phyloP scores from a whole-genome alignment of 2,797 vertebrate species.

The Dallia pectoralis region DNA sequence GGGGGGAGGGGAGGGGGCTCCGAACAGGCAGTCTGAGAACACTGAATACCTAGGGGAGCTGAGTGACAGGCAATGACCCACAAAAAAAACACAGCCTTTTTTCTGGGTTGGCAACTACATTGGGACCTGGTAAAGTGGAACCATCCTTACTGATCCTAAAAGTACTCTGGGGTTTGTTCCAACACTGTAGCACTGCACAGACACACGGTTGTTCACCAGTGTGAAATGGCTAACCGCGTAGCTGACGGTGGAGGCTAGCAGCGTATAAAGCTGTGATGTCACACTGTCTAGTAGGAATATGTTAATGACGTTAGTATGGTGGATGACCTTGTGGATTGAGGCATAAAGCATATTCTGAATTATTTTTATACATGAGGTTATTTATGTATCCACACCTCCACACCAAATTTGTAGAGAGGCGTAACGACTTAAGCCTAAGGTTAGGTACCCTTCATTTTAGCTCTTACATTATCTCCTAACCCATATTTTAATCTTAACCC shows the following conservation, averaged over 20 bases:
- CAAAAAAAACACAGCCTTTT: neutral
- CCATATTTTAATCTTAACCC: neutral
- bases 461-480: neutral
- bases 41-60: neutral
- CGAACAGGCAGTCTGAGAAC: neutral
- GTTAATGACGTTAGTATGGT: neutral
- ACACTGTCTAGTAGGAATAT: neutral
- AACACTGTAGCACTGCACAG: neutral
- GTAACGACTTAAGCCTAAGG: neutral
- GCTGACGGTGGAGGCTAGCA: too few species aligned
- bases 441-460: neutral
- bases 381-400: neutral
- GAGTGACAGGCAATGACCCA: neutral
- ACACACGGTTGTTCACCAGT: too few species aligned
- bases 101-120: neutral
- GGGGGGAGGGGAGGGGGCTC: neutral
- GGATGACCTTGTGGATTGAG: neutral
- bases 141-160: neutral
- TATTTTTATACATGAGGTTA: neutral
- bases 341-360: neutral
- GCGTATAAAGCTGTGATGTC: too few species aligned
- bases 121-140: neutral
- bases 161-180: neutral
- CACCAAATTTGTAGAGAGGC: neutral
- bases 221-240: too few species aligned